Conservation (phyloP, 1,140 invertebrate genomes). For the Metaphire vulgaris region DNA sequence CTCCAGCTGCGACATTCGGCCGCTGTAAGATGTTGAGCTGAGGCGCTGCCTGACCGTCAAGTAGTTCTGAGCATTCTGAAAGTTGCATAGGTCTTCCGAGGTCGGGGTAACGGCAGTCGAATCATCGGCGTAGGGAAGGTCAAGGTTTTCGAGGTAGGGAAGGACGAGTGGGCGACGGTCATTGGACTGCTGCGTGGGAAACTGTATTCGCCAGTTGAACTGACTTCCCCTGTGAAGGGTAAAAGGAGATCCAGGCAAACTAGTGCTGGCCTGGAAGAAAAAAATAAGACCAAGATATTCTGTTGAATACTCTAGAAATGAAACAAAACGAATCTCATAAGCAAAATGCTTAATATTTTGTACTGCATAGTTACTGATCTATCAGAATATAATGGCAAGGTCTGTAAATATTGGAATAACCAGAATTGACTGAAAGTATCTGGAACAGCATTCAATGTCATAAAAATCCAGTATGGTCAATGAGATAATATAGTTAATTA, state of each 20-base stretch:
- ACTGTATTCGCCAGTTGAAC: conserved; percentile 69
- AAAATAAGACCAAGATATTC: neutral
- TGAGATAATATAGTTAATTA: too few relatives aligned
- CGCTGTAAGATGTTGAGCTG: conserved; percentile 87
- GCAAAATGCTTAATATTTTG: too few relatives aligned
- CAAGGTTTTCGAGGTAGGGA: conserved; percentile 88
- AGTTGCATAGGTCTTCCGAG: conserved; percentile 71
- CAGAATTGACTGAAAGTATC: too few relatives aligned
- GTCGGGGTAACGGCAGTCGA: conserved; percentile 95
- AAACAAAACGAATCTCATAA: too few relatives aligned
- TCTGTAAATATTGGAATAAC: too few relatives aligned
- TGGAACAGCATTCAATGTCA: too few relatives aligned
- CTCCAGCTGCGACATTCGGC: conserved; percentile 58
- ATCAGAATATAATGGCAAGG: too few relatives aligned
- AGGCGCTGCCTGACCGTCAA: conserved; percentile 63
- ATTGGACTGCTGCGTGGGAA: neutral
- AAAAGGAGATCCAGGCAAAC: conserved; percentile 88
- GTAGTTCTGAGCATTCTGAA: conserved; percentile 31
- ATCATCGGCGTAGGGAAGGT: conserved; percentile 95
- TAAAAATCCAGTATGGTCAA: too few relatives aligned
- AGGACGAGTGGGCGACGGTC: conserved; percentile 78
- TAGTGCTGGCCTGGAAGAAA: conserved; percentile 77
- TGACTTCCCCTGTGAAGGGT: conserved; percentile 81
- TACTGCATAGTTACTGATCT: too few relatives aligned
- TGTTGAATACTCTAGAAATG: too few relatives aligned